Evolutionary conservation across 2,888 invertebrate species (phyloP).

Genomic region (Drosophila seclusa): DNA sequence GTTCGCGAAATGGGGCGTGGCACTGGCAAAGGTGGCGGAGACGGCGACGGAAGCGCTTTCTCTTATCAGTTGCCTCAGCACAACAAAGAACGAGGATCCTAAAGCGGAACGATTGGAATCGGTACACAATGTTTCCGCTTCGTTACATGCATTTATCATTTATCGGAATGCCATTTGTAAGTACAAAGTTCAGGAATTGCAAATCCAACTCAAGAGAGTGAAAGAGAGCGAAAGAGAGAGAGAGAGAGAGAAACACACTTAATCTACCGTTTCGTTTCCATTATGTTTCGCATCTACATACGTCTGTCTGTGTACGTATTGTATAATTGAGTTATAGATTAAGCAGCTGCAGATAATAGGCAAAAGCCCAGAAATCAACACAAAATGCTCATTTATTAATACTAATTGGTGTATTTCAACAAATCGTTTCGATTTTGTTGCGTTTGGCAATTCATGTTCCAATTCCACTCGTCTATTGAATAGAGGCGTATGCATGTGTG

Average conservation of each 20-base stretch:
- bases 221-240: neutral
- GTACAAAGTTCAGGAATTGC: constrained; percentile 14
- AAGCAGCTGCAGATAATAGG: constrained; percentile 28
- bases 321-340: constrained; percentile 19
- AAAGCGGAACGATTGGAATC: constrained; percentile 26
- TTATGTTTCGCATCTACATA: neutral
- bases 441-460: neutral
- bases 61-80: constrained; percentile 39
- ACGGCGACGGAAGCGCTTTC: constrained; percentile 11
- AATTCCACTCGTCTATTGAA: constrained; percentile 13
- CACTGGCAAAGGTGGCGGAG: constrained; percentile 6
- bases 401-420: constrained; percentile 1
- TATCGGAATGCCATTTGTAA: constrained; percentile 22
- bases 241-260: neutral
- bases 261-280: neutral
- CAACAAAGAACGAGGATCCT: constrained; percentile 14
- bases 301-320: neutral
- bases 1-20: constrained; percentile 36
- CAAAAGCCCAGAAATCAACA: neutral
- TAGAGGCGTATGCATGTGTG: neutral
- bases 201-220: neutral
- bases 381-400: constrained; percentile 5
- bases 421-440: neutral
- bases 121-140: constrained; percentile 11
- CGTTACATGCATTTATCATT: constrained; percentile 12